Conservation (phyloP, 2,888 invertebrate genomes). For the Stramonita haemastoma region DNA sequence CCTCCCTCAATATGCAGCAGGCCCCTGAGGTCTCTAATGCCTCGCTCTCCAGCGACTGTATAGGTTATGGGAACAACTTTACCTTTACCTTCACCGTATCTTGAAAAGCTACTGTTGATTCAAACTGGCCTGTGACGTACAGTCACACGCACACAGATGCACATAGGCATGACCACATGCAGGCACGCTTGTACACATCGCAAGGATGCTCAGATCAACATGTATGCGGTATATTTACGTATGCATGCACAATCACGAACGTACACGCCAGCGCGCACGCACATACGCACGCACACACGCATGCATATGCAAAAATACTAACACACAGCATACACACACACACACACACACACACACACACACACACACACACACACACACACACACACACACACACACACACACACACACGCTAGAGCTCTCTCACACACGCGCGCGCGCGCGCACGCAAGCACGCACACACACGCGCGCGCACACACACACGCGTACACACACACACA, state of each 20-base stretch:
- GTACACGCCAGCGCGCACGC: slow-evolving; percentile 27
- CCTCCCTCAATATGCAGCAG: too few species aligned
- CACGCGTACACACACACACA: not conserved
- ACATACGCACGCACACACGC: slow-evolving; percentile 36
- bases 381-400: not conserved
- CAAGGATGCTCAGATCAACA: too few species aligned
- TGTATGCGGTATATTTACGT: too few species aligned
- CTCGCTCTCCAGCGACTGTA: too few species aligned
- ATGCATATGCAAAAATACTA: not conserved
- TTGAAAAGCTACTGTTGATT: too few species aligned
- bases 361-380: not conserved
- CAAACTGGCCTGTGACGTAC: too few species aligned
- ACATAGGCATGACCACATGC: not conserved
- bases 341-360: not conserved
- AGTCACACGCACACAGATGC: too few species aligned
- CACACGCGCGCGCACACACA: not conserved
- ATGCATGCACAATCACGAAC: slow-evolving; percentile 18
- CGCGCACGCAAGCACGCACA: not conserved
- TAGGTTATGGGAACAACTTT: too few species aligned
- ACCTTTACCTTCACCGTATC: too few species aligned
- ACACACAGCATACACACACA: not conserved
- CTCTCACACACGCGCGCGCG: too few species aligned
- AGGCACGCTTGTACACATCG: slow-evolving; percentile 20
- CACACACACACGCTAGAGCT: not conserved
- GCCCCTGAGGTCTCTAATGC: too few species aligned